Evolutionary conservation across 2,113 vertebrate genomes (phyloP).

Genomic region (Amblyornis subalaris): DNA sequence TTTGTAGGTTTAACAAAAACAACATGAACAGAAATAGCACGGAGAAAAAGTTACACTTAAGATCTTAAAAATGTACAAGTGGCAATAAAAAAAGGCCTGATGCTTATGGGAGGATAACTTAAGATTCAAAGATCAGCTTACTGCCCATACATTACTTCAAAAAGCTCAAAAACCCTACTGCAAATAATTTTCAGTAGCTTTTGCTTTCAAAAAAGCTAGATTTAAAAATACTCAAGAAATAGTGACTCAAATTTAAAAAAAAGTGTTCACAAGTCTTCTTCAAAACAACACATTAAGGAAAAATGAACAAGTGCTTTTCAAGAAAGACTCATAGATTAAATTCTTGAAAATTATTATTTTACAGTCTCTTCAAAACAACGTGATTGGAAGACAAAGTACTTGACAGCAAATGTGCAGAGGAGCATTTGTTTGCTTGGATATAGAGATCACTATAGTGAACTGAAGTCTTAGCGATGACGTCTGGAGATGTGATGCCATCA

Average conservation of each 20-base stretch:
- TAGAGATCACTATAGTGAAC: background rate
- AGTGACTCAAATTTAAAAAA: background rate
- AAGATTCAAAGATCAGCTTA: background rate
- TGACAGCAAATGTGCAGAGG: slow-evolving; percentile 10
- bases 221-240: background rate
- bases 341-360: slow-evolving; percentile 39
- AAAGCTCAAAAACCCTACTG: background rate
- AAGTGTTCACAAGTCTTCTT: background rate
- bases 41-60: background rate
- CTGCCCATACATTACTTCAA: background rate
- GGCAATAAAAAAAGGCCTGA: background rate
- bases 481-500: background rate
- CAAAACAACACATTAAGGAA: background rate
- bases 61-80: background rate
- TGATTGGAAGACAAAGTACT: slow-evolving; percentile 37
- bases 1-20: background rate
- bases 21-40: background rate
- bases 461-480: background rate
- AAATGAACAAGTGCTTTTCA: background rate
- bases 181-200: background rate
- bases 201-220: background rate
- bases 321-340: slow-evolving; percentile 19
- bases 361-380: slow-evolving; percentile 24
- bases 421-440: slow-evolving; percentile 1
- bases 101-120: background rate